Percentiles rank a stretch among this genome's conserved stretches.
phyloP scores from a whole-genome alignment of 2,888 invertebrate species.

The Cryptocephalus moraei region DNA sequence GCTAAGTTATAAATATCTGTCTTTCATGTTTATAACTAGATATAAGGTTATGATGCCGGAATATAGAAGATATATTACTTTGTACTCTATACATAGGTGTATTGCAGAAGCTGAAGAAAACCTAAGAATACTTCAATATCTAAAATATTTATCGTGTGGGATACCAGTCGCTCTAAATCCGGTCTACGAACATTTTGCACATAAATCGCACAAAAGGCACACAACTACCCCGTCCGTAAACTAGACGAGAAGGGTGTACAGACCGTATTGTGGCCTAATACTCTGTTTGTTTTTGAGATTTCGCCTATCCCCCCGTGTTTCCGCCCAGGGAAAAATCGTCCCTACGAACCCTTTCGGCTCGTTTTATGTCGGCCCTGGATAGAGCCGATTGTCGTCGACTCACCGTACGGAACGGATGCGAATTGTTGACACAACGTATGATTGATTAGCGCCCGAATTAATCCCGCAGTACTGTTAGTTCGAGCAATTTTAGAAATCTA shows the following conservation, averaged over 20 bases:
- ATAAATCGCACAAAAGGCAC: no score
- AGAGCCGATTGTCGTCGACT: slow-evolving; percentile 23
- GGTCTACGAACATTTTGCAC: no score
- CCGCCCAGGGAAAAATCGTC: neutral
- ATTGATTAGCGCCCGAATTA: slow-evolving; percentile 33
- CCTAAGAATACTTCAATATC: neutral
- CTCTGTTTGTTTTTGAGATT: slow-evolving; percentile 35
- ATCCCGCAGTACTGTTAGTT: slow-evolving; percentile 23
- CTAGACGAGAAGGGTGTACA: slow-evolving; percentile 16
- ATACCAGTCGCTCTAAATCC: no score
- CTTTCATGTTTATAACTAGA: neutral
- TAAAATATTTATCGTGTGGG: no score
- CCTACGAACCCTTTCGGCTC: slow-evolving; percentile 8
- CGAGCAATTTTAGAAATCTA: slow-evolving; percentile 5
- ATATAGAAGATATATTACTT: neutral
- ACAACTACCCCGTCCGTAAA: neutral
- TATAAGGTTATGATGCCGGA: neutral
- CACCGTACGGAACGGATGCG: slow-evolving; percentile 18
- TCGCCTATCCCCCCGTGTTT: slow-evolving; percentile 26
- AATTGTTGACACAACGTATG: slow-evolving; percentile 32
- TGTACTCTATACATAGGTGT: neutral
- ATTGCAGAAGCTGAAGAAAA: neutral
- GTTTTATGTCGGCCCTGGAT: slow-evolving; percentile 4
- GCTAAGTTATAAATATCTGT: no score
- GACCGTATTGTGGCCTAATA: slow-evolving; percentile 27